Percentiles rank a stretch among this genome's conserved stretches.
Conservation (phyloP, 2,797 vertebrate genomes). For the Enteromius viviparus region DNA sequence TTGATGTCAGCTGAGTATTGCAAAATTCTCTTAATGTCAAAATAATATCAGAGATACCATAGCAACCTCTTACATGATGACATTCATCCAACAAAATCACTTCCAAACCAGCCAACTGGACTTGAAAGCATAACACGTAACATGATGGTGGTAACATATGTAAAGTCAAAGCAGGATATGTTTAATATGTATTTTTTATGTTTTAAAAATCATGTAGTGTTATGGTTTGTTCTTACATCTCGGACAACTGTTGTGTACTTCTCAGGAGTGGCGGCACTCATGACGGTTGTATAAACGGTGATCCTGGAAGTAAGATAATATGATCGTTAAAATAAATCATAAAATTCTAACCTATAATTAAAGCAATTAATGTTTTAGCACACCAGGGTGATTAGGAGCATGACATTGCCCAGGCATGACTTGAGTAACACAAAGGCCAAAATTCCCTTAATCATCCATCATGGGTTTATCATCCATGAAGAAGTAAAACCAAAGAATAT, state of each 20-base stretch:
- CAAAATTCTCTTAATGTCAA: not conserved
- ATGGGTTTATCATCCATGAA: not conserved
- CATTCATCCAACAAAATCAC: not conserved
- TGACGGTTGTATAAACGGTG: constrained; percentile 79
- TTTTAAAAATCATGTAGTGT: not conserved
- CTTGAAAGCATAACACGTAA: not conserved
- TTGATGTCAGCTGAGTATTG: not conserved
- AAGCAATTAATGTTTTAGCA: not conserved
- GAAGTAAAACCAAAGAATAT: not conserved
- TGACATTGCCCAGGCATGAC: not conserved
- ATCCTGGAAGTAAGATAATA: constrained; percentile 60
- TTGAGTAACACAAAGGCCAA: not conserved
- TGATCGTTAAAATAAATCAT: not conserved
- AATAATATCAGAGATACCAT: not conserved
- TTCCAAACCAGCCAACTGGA: not conserved
- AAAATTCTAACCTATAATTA: not conserved
- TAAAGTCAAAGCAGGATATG: not conserved
- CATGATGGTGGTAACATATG: not conserved
- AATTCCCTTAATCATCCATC: not conserved
- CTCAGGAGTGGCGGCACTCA: constrained; percentile 75
- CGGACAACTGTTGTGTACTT: constrained; percentile 71
- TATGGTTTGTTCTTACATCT: constrained; percentile 45
- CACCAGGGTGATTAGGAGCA: not conserved
- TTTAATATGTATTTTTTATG: not conserved
- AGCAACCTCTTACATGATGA: not conserved